These are phyloP conservation scores for Nipponacmea schrenckii DNA, from an alignment of 2,888 invertebrate species.

Conservation along the genomic window DNA sequence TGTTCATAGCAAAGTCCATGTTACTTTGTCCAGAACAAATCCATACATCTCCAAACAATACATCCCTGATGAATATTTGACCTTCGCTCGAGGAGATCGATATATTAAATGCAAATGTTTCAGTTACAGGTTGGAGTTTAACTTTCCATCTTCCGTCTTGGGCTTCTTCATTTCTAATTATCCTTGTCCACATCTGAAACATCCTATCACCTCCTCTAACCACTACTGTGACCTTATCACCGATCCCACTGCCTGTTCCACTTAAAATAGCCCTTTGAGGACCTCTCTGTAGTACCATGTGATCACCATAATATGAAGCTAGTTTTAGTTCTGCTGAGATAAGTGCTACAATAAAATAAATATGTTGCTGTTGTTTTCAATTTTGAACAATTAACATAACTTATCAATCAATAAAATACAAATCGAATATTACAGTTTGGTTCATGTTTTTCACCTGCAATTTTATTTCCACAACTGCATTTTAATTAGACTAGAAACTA, in stretches of 20 bases:
- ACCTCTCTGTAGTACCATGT: constrained; percentile 43
- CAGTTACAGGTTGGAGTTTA: constrained; percentile 35
- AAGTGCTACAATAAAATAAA: too few species aligned
- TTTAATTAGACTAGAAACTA: too few species aligned
- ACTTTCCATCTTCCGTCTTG: constrained; percentile 36
- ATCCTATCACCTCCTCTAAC: constrained; percentile 3
- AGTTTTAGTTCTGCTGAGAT: constrained; percentile 2
- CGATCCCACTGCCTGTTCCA: constrained; percentile 33
- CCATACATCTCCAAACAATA: constrained; percentile 64
- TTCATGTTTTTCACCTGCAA: too few species aligned
- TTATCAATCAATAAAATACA: too few species aligned
- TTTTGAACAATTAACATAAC: too few species aligned
- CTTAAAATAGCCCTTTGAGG: constrained; percentile 37
- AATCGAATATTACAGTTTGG: too few species aligned
- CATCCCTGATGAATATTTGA: constrained; percentile 43
- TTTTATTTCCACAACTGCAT: too few species aligned
- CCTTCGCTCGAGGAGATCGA: constrained; percentile 37
- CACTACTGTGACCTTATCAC: constrained; percentile 25
- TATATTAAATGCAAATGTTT: constrained; percentile 38
- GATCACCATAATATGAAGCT: constrained; percentile 30
- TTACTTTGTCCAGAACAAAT: constrained; percentile 63
- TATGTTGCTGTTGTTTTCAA: too few species aligned
- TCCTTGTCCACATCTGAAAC: constrained; percentile 8
- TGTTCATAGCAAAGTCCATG: constrained; percentile 44
- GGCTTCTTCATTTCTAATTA: constrained; percentile 7